phyloP scores from a whole-genome alignment of 2,113 vertebrate genomes.

The Hydropotes inermis region DNA sequence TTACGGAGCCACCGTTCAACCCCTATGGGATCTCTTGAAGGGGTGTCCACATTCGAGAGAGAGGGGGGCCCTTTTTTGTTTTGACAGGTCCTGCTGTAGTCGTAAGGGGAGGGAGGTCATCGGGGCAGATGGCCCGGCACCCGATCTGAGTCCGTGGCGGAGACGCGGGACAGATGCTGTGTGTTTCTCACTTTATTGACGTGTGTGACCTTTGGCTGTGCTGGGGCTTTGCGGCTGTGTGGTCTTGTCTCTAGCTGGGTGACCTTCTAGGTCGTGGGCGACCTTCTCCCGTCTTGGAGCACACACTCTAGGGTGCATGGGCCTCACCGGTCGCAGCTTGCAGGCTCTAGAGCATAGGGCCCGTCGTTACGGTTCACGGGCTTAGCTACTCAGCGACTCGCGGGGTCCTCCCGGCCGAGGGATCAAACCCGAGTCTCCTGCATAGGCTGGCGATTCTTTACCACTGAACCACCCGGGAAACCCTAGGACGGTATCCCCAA shows the following conservation, averaged over 20 bases:
- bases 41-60: rapidly evolving
- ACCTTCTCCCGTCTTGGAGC: too few species aligned
- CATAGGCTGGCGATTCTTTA: neutral
- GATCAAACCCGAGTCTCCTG: neutral
- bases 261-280: too few species aligned
- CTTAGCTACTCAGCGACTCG: rapidly evolving
- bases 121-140: rapidly evolving
- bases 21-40: rapidly evolving
- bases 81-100: neutral
- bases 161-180: rapidly evolving
- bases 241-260: too few species aligned
- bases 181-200: too few species aligned
- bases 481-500: neutral
- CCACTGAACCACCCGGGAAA: neutral
- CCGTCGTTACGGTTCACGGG: rapidly evolving
- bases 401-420: neutral
- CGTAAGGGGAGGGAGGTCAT: neutral
- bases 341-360: neutral
- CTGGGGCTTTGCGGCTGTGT: too few species aligned
- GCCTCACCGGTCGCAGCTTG: too few species aligned
- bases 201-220: too few species aligned
- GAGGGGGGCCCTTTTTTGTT: rapidly evolving
- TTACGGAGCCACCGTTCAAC: rapidly evolving
- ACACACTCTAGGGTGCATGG: too few species aligned
- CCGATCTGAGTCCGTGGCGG: neutral